A percentile compares a stretch with the other conserved stretches of the same genome.
Conservation (phyloP, 2,888 invertebrate genomes). For the Phyllotreta striolata region DNA sequence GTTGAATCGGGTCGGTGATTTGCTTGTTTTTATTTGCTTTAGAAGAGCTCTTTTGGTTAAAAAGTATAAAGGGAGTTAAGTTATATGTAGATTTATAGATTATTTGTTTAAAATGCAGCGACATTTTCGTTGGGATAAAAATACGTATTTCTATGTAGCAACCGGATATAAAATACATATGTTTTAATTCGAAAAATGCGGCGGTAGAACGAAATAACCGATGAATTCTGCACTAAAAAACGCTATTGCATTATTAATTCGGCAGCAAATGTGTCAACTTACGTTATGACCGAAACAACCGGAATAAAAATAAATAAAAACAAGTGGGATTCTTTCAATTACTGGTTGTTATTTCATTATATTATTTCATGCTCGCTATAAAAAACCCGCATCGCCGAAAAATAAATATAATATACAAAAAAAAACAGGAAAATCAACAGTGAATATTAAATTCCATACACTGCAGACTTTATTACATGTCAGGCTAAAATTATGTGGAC, state of each 20-base stretch:
- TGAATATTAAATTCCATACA: conserved; percentile 24
- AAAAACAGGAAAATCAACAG: conserved; percentile 26
- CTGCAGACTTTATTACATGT: conserved; percentile 16
- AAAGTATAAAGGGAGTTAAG: no score
- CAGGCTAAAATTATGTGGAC: conserved; percentile 13
- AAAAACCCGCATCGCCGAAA: conserved; percentile 7
- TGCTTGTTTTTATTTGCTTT: no score
- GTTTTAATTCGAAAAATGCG: no score
- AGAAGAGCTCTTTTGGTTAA: no score
- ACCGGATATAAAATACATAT: no score
- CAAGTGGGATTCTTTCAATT: conserved; percentile 10
- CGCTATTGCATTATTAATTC: conserved; percentile 8
- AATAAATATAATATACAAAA: conserved; percentile 3
- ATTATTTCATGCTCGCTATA: no score
- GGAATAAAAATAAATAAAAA: background rate
- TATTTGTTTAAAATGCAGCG: no score
- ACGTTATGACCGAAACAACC: conserved; percentile 3
- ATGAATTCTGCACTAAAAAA: conserved; percentile 9
- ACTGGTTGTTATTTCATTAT: conserved; percentile 9
- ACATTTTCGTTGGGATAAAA: no score
- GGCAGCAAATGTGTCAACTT: conserved; percentile 5
- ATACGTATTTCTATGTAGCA: no score
- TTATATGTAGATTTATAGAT: no score
- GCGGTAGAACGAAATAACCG: no score
- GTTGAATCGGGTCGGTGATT: no score